phyloP scores from a whole-genome alignment of 2,113 vertebrate species.

The Mesoclemmys tuberculata region DNA sequence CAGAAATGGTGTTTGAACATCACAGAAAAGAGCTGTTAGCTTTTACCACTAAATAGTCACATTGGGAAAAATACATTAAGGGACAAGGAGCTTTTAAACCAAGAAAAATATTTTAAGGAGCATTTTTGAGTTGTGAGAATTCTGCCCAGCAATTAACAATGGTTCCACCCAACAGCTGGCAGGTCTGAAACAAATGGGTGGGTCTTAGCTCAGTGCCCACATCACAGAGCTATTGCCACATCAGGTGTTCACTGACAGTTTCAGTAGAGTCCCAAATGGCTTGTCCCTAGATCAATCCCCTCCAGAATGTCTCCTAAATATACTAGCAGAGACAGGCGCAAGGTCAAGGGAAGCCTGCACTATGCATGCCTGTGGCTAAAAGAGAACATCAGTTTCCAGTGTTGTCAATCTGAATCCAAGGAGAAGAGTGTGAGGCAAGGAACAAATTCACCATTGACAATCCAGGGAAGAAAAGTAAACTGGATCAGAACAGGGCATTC shows the following conservation, averaged over 20 bases:
- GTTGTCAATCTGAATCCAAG: not conserved
- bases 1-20: rapidly evolving
- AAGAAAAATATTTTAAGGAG: not conserved
- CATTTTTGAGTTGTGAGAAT: rapidly evolving
- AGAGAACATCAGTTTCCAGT: not conserved
- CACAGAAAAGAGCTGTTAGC: not conserved
- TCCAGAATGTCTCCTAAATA: not conserved
- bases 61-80: not conserved
- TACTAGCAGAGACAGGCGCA: not conserved
- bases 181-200: rapidly evolving
- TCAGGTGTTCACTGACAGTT: not conserved
- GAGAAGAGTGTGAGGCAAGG: not conserved
- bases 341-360: not conserved
- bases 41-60: rapidly evolving
- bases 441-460: not conserved
- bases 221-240: rapidly evolving
- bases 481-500: not conserved
- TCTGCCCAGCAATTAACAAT: not conserved
- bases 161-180: not conserved
- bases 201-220: not conserved
- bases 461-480: not conserved
- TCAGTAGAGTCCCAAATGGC: not conserved
- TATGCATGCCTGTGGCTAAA: not conserved
- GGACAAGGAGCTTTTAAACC: not conserved
- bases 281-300: not conserved